These are phyloP conservation scores for Grantiella picta DNA, from an alignment of 2,113 vertebrate species.

Conservation along the genomic window DNA sequence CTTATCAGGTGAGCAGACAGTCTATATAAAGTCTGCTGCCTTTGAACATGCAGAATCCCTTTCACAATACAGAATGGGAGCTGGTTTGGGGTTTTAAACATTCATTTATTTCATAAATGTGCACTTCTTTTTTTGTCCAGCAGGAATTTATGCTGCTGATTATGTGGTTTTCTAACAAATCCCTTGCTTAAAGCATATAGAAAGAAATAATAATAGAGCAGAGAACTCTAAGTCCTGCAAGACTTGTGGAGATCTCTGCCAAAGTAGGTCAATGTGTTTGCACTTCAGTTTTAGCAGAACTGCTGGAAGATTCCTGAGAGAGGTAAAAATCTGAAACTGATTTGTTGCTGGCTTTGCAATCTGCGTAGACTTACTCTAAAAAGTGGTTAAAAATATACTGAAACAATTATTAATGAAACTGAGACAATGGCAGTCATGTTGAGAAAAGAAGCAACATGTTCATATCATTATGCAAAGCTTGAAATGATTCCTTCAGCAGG, in stretches of 20 bases:
- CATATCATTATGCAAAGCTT: background rate
- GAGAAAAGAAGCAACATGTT: background rate
- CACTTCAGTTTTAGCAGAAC: slow-evolving; percentile 2
- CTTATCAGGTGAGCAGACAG: background rate
- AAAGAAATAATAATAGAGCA: background rate
- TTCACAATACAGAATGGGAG: background rate
- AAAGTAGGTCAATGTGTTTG: background rate
- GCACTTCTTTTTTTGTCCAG: background rate
- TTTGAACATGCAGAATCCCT: background rate
- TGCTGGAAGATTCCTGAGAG: background rate
- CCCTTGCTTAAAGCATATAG: background rate
- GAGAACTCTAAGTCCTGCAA: background rate
- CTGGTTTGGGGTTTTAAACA: background rate
- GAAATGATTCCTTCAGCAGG: background rate
- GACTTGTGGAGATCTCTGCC: background rate
- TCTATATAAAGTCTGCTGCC: background rate
- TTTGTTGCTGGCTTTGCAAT: background rate
- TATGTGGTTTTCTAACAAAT: background rate
- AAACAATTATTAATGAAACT: background rate
- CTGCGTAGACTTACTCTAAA: background rate
- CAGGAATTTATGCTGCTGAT: background rate
- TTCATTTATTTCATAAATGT: background rate
- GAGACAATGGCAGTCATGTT: background rate
- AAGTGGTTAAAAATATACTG: background rate
- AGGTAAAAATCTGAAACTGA: slow-evolving; percentile 23